Conservation (phyloP, 2,113 vertebrate genomes). For the Oxygymnocypris stewartii region DNA sequence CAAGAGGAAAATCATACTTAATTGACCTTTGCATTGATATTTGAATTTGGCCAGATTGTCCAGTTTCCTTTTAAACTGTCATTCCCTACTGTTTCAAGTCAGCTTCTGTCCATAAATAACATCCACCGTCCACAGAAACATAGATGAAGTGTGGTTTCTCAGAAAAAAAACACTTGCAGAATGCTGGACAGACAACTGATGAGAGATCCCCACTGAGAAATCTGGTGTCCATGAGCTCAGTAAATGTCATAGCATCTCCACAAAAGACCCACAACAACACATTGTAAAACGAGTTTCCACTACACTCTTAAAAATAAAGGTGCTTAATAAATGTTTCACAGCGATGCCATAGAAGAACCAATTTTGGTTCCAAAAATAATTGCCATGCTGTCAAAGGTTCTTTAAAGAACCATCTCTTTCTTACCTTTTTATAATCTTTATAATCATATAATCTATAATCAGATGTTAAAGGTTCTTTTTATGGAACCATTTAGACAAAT, state of each 20-base stretch:
- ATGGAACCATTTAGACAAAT: too few relatives aligned
- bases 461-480: too few relatives aligned
- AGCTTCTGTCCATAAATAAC: slow-evolving; percentile 57
- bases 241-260: slow-evolving; percentile 20
- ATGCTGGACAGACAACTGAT: background rate
- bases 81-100: slow-evolving; percentile 55
- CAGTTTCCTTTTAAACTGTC: slow-evolving; percentile 50
- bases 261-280: background rate
- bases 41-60: slow-evolving; percentile 63
- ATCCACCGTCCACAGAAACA: slow-evolving; percentile 34
- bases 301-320: too few relatives aligned
- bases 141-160: background rate
- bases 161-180: background rate
- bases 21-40: slow-evolving; percentile 73
- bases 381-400: too few relatives aligned
- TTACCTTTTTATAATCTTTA: too few relatives aligned
- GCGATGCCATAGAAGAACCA: too few relatives aligned
- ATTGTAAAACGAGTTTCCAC: too few relatives aligned
- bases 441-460: too few relatives aligned
- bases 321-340: too few relatives aligned
- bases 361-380: too few relatives aligned
- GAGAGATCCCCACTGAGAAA: background rate
- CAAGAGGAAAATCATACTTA: slow-evolving; percentile 60
- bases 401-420: too few relatives aligned
- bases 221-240: background rate